A percentile compares a stretch with the other conserved stretches of the same genome.
Evolutionary conservation across 2,797 vertebrate species (phyloP).

Genomic region (Fistularia tabacaria): DNA sequence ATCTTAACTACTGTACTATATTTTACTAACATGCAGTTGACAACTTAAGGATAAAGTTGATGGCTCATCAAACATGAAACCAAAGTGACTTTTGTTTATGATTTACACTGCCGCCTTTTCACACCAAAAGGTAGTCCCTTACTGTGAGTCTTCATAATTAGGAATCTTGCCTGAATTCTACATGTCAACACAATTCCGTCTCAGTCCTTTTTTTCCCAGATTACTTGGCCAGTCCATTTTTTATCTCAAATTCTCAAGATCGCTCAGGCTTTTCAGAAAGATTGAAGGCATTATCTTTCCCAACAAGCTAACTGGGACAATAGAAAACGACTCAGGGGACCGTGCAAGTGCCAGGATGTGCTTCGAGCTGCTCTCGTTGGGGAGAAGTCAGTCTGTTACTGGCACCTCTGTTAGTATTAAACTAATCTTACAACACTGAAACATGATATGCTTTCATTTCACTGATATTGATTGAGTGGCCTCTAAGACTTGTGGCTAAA

Average conservation of each 20-base stretch:
- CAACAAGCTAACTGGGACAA: slow-evolving; percentile 30
- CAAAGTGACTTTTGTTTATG: slow-evolving; percentile 46
- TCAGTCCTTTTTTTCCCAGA: slow-evolving; percentile 6
- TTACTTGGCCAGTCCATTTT: slow-evolving; percentile 15
- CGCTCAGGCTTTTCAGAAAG: slow-evolving; percentile 16
- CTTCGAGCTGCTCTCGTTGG: slow-evolving; percentile 53
- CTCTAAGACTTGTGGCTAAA: slow-evolving; percentile 44
- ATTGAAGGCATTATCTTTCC: slow-evolving; percentile 22
- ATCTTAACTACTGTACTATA: slow-evolving; percentile 65
- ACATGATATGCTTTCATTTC: slow-evolving; percentile 53
- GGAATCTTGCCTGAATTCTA: slow-evolving; percentile 15
- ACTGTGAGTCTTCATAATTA: slow-evolving; percentile 26
- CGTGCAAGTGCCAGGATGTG: slow-evolving; percentile 46
- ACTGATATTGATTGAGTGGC: slow-evolving; percentile 44
- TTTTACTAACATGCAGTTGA: slow-evolving; percentile 66
- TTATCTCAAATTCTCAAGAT: slow-evolving; percentile 21
- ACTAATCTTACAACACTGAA: slow-evolving; percentile 54
- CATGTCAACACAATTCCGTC: slow-evolving; percentile 20
- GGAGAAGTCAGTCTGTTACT: slow-evolving; percentile 48
- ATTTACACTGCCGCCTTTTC: slow-evolving; percentile 34
- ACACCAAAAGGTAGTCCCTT: slow-evolving; percentile 18
- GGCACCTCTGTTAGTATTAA: slow-evolving; percentile 41
- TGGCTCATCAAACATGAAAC: slow-evolving; percentile 47
- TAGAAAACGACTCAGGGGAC: slow-evolving; percentile 34
- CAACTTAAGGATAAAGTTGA: slow-evolving; percentile 44